Base-by-base conservation (phyloP, 2,797 vertebrate genomes). In the Lepilemur septentrionalis region DNA sequence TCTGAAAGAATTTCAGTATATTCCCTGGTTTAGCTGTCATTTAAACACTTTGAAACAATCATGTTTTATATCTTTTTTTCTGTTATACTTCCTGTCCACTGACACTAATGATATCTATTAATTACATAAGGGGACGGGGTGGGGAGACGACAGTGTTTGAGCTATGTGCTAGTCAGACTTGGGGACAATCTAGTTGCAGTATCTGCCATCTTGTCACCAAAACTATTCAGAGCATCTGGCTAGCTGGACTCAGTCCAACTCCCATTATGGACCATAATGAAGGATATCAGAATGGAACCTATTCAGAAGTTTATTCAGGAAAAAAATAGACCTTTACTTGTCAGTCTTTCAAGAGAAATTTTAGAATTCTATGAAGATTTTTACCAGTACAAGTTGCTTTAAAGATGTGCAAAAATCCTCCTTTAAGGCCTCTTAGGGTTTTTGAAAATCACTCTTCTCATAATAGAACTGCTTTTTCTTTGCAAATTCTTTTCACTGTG, bases 11-110 rank as follows among this genome's bases (percentile, higher is more conserved):
- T n/a, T 89, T 23, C 52, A 38, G 11, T 70, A 80, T 89, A 61
- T 93, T 89, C 80, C 14, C 50, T 35, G 14, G 7, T n/a, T 93
- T 82, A 92, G 38, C 22, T 96, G 41, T 48, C 20, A 43, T 92
- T 91, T 85, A 90, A 38, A 46, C 28, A 72, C 8, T 87, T 95
- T 52, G n/a, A 93, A 28, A 83, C 22, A 67, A 61, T 72, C 46
- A 30, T 79, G 14, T 70, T 95, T 89, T 94, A 30, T 92, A 9
- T 82, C n/a, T 93, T 96, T 73, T 82, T 63, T 87, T 96, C 30
- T 81, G 84, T 94, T 92, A 17, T 59, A 18, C 43, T 95, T 86
- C 80, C 28, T 93, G 7, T 82, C 22, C 81, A 78, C 12, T 38
- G 15, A 70, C 6, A 11, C 30, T 72, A 82, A 95, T 41, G 55